These are phyloP conservation scores for Drosophila tsacasi DNA, from an alignment of 1,140 invertebrate genomes.

Conservation along the genomic window DNA sequence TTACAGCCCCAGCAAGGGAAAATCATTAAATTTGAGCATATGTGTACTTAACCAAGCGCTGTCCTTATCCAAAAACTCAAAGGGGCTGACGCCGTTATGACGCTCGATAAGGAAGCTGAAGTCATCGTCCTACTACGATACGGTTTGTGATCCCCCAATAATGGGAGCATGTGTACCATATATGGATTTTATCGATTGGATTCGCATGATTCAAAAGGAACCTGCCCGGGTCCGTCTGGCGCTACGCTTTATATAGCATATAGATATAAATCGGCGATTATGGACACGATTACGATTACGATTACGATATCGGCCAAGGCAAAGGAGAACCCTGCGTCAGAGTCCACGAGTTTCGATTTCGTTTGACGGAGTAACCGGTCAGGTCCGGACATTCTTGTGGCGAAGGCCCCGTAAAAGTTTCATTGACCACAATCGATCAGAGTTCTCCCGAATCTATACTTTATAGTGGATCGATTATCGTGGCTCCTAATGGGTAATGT, in stretches of 20 bases:
- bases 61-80: slow-evolving; percentile 16
- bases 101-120: slow-evolving; percentile 23
- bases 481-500: slow-evolving; percentile 29
- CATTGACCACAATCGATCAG: slow-evolving; percentile 21
- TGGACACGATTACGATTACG: slow-evolving; percentile 6
- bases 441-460: slow-evolving; percentile 8
- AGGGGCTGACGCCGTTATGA: background rate
- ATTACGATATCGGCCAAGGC: slow-evolving; percentile 21
- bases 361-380: background rate
- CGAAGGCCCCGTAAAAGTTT: slow-evolving; percentile 23
- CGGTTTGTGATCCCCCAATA: slow-evolving; percentile 41
- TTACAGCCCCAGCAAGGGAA: background rate
- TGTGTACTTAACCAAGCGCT: slow-evolving; percentile 3
- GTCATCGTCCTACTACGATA: slow-evolving; percentile 44
- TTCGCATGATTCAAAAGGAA: slow-evolving; percentile 24
- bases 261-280: slow-evolving; percentile 19
- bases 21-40: slow-evolving; percentile 5
- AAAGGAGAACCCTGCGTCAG: slow-evolving; percentile 7
- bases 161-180: background rate
- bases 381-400: background rate
- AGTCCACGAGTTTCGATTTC: slow-evolving; percentile 9
- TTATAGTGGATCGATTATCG: slow-evolving; percentile 5
- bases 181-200: slow-evolving; percentile 5
- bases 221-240: slow-evolving; percentile 1
- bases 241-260: slow-evolving; percentile 2